Percentiles rank a stretch among this genome's conserved stretches.
Evolutionary conservation across 2,113 vertebrate species (phyloP).

Genomic region (Probosciger aterrimus): DNA sequence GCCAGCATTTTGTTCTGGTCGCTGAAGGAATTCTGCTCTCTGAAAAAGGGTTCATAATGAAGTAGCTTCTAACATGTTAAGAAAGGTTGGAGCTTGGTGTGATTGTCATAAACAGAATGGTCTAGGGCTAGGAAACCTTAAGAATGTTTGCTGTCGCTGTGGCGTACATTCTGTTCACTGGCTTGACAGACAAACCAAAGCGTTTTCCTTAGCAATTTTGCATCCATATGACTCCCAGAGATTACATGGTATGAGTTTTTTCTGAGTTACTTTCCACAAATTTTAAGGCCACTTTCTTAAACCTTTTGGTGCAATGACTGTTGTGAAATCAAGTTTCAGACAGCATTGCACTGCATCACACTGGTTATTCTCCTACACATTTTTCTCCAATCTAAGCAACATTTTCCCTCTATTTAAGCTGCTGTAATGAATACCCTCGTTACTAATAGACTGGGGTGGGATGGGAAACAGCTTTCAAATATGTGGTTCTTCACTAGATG

Average conservation of each 20-base stretch:
- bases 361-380: neutral
- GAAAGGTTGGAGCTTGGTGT: neutral
- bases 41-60: neutral
- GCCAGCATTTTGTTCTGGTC: neutral
- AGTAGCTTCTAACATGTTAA: neutral
- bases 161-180: neutral
- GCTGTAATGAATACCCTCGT: neutral
- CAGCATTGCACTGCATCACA: neutral
- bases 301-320: neutral
- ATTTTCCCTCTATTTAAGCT: neutral
- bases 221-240: neutral
- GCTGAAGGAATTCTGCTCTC: neutral
- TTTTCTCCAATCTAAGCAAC: neutral
- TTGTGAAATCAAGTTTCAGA: neutral
- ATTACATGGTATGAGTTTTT: neutral
- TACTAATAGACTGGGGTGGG: neutral
- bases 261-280: neutral
- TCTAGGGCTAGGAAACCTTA: neutral
- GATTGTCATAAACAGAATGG: neutral
- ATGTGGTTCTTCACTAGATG: neutral
- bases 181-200: neutral
- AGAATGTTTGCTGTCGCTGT: neutral
- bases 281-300: neutral
- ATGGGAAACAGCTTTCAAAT: neutral
- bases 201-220: neutral